Base-by-base conservation (phyloP, 2,797 vertebrate species). In the Phylloscopus collybita region DNA sequence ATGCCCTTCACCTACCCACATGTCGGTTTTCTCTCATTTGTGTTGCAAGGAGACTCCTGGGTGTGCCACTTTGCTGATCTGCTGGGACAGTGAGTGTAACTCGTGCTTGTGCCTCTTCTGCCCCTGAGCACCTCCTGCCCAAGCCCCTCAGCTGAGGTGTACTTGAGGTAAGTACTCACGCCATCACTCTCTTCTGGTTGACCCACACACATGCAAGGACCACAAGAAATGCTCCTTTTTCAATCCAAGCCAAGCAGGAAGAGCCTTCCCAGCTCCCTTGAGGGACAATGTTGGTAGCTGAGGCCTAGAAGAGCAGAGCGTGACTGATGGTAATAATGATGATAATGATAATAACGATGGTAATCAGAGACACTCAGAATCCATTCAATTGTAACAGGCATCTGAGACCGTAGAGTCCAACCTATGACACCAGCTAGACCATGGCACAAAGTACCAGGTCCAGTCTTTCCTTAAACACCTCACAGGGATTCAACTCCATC, bases 251-350 rank as follows among this genome's bases (percentile, higher is more conserved):
- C 34, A 26, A 14, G 26, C 5, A 13, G 42, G 23, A 53, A n/a
- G 34, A 38, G 13, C 32, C 10, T 40, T 40, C 32, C 21, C 34
- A 29, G 22, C 14, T 51, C 30, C 70, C 6, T 9, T 7, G 34
- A 51, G 25, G 27, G 32, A 36, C 26, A 27, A 12, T 2, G 1
- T 9, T 29, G 40, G 11, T 6, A 42, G 26, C 9, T 60, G 14
- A 16, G 49, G n/a, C 23, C 65, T 32, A 18, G 0, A 2, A 7
- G n/a, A 13, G 13, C 12, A 29, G 40, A 11, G 18, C 1, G 1
- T 5, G 42, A n/a, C 51, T 66, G 51, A 19, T 0, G 8, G 49
- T 27, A 42, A 14, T 42, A 27, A 76, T 5, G 18, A 18, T 42
- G 59, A 51, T 16, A 38, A n/a, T 20, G 13, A 50, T 26, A 32